A percentile compares a stretch with the other conserved stretches of the same genome.
Conservation (phyloP, 2,113 vertebrate genomes). For the Scophthalmus maximus region DNA sequence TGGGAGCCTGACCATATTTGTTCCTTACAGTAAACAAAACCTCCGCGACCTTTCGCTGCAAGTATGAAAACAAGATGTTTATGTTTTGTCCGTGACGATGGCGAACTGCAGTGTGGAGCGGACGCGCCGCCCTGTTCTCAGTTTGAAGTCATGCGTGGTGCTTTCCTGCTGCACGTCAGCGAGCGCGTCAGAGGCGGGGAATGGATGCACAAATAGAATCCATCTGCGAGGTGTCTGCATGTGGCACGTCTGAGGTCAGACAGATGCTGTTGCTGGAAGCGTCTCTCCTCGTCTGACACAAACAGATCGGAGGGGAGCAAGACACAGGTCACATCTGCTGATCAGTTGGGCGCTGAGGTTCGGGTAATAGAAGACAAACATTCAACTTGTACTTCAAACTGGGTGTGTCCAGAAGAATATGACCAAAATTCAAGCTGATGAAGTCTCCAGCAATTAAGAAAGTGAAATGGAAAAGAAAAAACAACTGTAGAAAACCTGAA, state of each 20-base stretch:
- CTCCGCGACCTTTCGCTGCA: background rate
- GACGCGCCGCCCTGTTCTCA: background rate
- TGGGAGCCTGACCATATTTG: background rate
- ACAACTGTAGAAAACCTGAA: background rate
- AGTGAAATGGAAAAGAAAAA: too few species aligned
- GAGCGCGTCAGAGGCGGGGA: background rate
- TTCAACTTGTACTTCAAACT: background rate
- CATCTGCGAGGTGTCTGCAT: background rate
- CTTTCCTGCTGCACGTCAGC: background rate
- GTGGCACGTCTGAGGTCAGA: background rate
- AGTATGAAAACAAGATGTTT: background rate
- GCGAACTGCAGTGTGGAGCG: too few species aligned
- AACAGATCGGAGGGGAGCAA: conserved; percentile 17
- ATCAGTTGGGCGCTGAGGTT: conserved; percentile 30
- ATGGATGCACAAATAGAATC: too few species aligned
- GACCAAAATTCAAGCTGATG: background rate
- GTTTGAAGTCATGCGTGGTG: conserved; percentile 4
- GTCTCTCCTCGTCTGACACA: background rate
- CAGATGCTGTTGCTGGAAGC: background rate
- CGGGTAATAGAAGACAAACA: conserved; percentile 2
- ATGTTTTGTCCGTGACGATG: background rate
- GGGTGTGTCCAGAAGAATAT: background rate
- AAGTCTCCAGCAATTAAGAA: too few species aligned
- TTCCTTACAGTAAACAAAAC: background rate
- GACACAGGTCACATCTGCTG: conserved; percentile 42